A percentile compares a stretch with the other conserved stretches of the same genome.
These are phyloP conservation scores for Oscheius myriophilus DNA, from an alignment of 2,888 invertebrate genomes.

Conservation along the genomic window DNA sequence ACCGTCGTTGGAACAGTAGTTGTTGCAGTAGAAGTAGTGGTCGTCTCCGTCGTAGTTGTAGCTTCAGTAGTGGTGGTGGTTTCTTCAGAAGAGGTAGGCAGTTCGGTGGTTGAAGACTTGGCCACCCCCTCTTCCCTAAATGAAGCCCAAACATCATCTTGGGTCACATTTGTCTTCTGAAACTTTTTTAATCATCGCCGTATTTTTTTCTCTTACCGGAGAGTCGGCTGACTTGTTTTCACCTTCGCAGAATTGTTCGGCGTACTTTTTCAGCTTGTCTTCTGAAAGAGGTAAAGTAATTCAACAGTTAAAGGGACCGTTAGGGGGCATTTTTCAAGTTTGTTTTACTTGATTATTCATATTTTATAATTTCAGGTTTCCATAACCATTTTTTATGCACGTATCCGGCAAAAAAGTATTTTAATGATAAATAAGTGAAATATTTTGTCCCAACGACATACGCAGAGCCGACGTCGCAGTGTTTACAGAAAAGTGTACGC, in stretches of 20 bases:
- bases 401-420: too few relatives aligned
- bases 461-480: too few relatives aligned
- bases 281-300: background rate
- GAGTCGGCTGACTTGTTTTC: conserved; percentile 9
- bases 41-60: conserved; percentile 7
- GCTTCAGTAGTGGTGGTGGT: background rate
- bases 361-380: too few relatives aligned
- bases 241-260: conserved; percentile 8
- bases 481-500: too few relatives aligned
- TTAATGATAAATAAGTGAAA: too few relatives aligned
- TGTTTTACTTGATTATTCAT: too few relatives aligned
- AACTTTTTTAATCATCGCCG: too few relatives aligned
- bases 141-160: background rate
- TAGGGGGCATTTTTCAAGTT: too few relatives aligned
- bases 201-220: background rate
- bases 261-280: conserved; percentile 9
- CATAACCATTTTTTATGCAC: too few relatives aligned
- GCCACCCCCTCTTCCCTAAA: conserved; percentile 9
- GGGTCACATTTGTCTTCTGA: conserved; percentile 5
- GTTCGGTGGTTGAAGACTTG: background rate
- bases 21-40: background rate
- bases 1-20: conserved; percentile 15
- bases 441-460: too few relatives aligned
- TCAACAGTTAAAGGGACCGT: too few relatives aligned
- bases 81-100: background rate